These are phyloP conservation scores for Baccha elongata DNA, from an alignment of 2,888 invertebrate genomes.

Conservation along the genomic window DNA sequence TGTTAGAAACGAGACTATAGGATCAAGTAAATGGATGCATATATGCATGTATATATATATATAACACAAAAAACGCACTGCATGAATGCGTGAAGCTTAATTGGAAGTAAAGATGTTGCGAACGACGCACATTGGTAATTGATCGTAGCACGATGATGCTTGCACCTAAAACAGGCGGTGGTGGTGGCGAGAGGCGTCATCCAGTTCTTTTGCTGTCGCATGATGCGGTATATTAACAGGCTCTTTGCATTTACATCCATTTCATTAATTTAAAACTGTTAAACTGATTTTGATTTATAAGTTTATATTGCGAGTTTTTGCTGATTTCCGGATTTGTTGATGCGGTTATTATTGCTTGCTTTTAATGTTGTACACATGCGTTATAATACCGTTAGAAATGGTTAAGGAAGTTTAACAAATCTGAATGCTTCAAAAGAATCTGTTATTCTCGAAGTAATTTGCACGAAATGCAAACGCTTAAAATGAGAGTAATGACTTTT, in stretches of 20 bases:
- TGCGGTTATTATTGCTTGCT: constrained; percentile 5
- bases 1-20: constrained; percentile 7
- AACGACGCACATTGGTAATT: constrained; percentile 52
- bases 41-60: no score
- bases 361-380: not conserved
- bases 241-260: constrained; percentile 46
- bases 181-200: constrained; percentile 7
- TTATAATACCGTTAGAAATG: constrained; percentile 3
- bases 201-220: constrained; percentile 17
- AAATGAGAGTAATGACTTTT: no score
- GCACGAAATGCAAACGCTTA: no score
- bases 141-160: constrained; percentile 63
- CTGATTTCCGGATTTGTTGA: constrained; percentile 23
- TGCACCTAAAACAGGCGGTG: not conserved
- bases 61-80: constrained; percentile 32
- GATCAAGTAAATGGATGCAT: not conserved
- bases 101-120: constrained; percentile 62
- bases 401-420: not conserved
- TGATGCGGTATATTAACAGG: constrained; percentile 29
- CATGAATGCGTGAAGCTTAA: constrained; percentile 59
- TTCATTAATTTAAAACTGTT: constrained; percentile 69
- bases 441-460: not conserved
- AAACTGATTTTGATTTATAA: constrained; percentile 69
- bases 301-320: constrained; percentile 27
- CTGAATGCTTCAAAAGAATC: not conserved